Base-by-base conservation (phyloP, 1,140 invertebrate species). In the Araneus ventricosus region DNA sequence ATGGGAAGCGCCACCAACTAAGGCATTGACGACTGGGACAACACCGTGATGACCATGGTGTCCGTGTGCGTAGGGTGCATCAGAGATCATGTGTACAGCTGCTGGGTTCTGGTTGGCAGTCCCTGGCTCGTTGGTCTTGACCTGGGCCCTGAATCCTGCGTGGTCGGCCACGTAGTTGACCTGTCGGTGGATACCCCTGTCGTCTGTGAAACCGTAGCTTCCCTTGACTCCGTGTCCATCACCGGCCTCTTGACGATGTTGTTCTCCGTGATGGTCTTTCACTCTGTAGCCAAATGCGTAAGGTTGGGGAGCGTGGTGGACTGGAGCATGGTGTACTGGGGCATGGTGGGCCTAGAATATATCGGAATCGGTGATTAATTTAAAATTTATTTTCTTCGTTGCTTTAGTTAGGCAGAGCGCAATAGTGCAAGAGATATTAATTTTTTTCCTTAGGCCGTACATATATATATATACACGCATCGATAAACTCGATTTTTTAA, bases 91-190 rank as follows among this genome's bases (percentile, higher is more conserved):
- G 63, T 88, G 87, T 1, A 88, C 87, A 27, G 87, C 87, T 8
- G 87, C 87, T 5, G 85, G 85, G 57, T 87, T 87, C 57, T 87
- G 85, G 27, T 87, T 87, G 34, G 85, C 85, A 2, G 85, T 87
- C 20, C 85, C 85, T 6, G 85, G 85, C 39, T 87, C 85, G 57
- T 87, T 87, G 41, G 61, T 70, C 63, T 88, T 88, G 61, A 88
- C 87, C 37, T 88, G 61, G 20, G 87, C 87, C 10, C 87, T 88
- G 61, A 88, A 88, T 1, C 87, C 87, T 10, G 1, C 87, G 24
- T 75, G 61, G 63, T 88, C 87, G 45, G 87, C 87, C 0, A 88
- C 87, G 87, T 88, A 88, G 61, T 88, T 75, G 37, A 88, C 87
- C 45, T 88, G 87, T 70, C 87, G 61, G 14, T 75, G 61, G 37